Evolutionary conservation across 2,888 invertebrate species (phyloP).

Genomic region (Drosophila picticornis): DNA sequence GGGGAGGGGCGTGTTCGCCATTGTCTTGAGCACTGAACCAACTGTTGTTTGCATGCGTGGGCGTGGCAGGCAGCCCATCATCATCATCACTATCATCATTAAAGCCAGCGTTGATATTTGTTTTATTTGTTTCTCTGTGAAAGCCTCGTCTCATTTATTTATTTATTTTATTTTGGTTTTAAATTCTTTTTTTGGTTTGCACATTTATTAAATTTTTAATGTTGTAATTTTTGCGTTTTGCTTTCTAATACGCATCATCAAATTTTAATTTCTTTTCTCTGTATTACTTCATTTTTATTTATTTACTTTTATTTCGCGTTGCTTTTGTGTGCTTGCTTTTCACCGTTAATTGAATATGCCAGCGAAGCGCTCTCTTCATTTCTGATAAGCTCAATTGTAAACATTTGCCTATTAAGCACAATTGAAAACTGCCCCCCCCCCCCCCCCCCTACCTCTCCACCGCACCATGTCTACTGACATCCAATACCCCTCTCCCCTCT

Average conservation of each 20-base stretch:
- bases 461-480: background rate
- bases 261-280: conserved; percentile 30
- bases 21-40: conserved; percentile 35
- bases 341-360: conserved; percentile 55
- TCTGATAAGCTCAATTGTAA: conserved; percentile 56
- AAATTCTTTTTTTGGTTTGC: conserved; percentile 24
- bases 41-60: conserved; percentile 13
- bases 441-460: background rate
- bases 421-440: conserved; percentile 28
- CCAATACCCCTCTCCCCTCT: too few relatives aligned
- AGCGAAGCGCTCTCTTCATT: conserved; percentile 37
- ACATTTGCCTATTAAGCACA: conserved; percentile 69
- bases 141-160: conserved; percentile 32
- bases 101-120: conserved; percentile 3
- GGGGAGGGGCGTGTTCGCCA: conserved; percentile 1
- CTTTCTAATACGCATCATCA: conserved; percentile 37
- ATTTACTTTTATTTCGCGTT: background rate
- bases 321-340: conserved; percentile 10
- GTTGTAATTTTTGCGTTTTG: conserved; percentile 43
- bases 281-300: conserved; percentile 27
- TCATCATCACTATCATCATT: too few relatives aligned
- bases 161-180: conserved; percentile 1
- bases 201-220: conserved; percentile 44
- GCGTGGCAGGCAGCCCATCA: conserved; percentile 9
- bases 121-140: conserved; percentile 24